Evolutionary conservation across 2,888 invertebrate genomes (phyloP), one percentile per base, ranked within the genome.

Genomic region (Eupithecia subfuscata): DNA sequence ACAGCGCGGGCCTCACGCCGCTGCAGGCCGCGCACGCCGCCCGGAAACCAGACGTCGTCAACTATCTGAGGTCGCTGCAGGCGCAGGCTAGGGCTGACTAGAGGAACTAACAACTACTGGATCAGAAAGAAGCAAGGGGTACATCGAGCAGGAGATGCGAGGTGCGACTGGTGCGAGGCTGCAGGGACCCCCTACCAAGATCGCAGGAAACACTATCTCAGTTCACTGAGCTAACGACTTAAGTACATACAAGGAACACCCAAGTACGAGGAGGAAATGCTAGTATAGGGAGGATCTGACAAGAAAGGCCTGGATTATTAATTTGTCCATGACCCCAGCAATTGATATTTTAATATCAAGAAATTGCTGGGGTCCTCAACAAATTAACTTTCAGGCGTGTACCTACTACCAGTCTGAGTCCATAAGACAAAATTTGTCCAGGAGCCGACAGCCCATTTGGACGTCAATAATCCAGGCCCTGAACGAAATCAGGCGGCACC

Each of bases 21-120:
- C 90, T 95, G 72, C 96, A 97, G 86, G 93, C 87, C 78, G 97
- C 97, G 14, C 43, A 88, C 22, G 94, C 95, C 76, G 95, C 95
- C 63, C 88, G 95, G 73, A 93, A 95, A 75, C 90, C 85, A 56
- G 93, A 95, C 83, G 95, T 96, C n/a, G 92, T 91, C 11, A 82
- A 82, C n/a, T 40, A 80, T 0, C 83, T 87, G 4, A 81, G 67
- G 22, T 4, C 52, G 14, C 64, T 76, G 60, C 68, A 56, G 7
- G 69, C 25, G 25, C 43, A 45, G 18, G 48, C 48, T 4, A 56
- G 56, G 56, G 56, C 56, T 9, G 48, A 48, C 48, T 48, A 48
- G 48, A n/a, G 48, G 48, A 48, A 48, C n/a, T n/a, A n/a, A n/a
- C n/a, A n/a, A n/a, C 48, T n/a, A 6, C n/a, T n/a, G n/a, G 8